These are phyloP conservation scores for Cirrhinus molitorella DNA, from an alignment of 2,797 vertebrate species.

Conservation along the genomic window DNA sequence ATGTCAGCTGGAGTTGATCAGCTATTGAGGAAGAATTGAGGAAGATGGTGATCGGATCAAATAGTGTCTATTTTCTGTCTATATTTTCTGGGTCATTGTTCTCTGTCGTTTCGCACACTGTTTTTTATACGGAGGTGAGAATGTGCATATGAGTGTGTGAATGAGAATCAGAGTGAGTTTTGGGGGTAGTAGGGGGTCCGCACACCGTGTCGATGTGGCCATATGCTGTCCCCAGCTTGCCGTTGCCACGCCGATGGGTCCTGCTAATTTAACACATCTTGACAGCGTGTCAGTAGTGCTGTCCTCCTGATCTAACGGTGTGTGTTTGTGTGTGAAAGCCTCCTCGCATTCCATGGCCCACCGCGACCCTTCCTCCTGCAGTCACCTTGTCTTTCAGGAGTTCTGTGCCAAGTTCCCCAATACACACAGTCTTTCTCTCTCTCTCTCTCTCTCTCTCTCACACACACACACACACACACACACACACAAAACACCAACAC, in stretches of 20 bases:
- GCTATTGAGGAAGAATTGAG: not conserved
- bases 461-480: not conserved
- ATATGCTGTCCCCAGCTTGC: slow-evolving; percentile 88
- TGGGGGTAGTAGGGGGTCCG: slow-evolving; percentile 54
- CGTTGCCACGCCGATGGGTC: slow-evolving; percentile 79
- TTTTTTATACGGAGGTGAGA: slow-evolving; percentile 46
- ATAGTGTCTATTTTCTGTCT: not conserved
- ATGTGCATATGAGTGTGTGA: slow-evolving; percentile 44
- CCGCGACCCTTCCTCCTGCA: slow-evolving; percentile 68
- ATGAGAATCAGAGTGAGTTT: slow-evolving; percentile 46
- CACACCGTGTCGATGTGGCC: slow-evolving; percentile 68
- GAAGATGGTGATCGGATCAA: not conserved
- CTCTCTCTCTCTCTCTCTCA: no score
- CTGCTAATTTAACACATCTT: slow-evolving; percentile 84
- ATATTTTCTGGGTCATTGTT: slow-evolving; percentile 7
- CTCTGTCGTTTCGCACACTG: slow-evolving; percentile 2
- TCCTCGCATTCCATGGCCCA: slow-evolving; percentile 77
- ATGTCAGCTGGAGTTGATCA: not conserved
- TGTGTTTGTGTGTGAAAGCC: slow-evolving; percentile 65
- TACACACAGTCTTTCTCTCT: not conserved
- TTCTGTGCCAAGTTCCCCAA: slow-evolving; percentile 54
- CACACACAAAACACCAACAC: slow-evolving; percentile 36
- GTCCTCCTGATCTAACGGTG: slow-evolving; percentile 71
- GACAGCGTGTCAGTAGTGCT: slow-evolving; percentile 86
- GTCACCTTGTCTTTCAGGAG: slow-evolving; percentile 60